Evolutionary conservation across 2,113 vertebrate species (phyloP).

Genomic region (Cryptotis parvus): DNA sequence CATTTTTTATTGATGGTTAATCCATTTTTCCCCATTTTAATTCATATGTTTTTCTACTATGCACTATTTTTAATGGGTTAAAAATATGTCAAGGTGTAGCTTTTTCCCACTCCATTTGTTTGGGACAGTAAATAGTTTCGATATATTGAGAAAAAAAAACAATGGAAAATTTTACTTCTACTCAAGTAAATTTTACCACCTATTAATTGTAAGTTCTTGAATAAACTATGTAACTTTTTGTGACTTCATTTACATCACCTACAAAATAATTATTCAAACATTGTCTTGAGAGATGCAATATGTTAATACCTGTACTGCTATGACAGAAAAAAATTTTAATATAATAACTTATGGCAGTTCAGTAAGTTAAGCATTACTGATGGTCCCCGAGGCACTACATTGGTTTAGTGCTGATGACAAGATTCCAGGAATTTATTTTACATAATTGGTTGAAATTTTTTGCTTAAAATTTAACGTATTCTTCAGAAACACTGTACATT

Average conservation of each 20-base stretch:
- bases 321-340: not conserved
- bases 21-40: too few relatives aligned
- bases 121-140: not conserved
- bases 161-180: constrained; percentile 11
- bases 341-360: not conserved
- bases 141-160: not conserved
- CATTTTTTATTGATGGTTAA: not conserved
- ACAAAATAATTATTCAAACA: not conserved
- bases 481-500: not conserved
- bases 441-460: not conserved
- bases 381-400: not conserved
- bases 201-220: not conserved
- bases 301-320: not conserved
- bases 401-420: not conserved
- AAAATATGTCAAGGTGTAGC: not conserved
- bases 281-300: not conserved
- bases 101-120: not conserved
- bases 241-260: not conserved
- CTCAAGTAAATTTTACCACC: not conserved
- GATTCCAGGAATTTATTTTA: not conserved
- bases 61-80: not conserved
- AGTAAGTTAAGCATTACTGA: not conserved
- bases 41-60: not conserved
- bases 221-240: not conserved
- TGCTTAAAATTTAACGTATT: not conserved